Evolutionary conservation across 2,888 invertebrate genomes (phyloP).

Genomic region (Bembecia ichneumoniformis): DNA sequence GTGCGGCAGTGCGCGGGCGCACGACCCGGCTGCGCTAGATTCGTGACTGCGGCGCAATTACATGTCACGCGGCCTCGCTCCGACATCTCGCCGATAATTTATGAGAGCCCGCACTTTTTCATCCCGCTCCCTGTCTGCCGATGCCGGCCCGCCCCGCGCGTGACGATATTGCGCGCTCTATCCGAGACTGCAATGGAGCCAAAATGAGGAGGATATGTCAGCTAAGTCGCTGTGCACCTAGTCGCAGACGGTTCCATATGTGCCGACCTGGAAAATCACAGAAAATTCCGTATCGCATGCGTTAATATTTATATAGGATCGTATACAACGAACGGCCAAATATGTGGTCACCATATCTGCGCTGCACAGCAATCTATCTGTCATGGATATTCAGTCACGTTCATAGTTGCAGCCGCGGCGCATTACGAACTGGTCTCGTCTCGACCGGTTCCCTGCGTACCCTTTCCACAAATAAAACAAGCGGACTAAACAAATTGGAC

Average conservation of each 20-base stretch:
- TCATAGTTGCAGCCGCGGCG: neutral
- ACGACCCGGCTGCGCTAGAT: constrained; percentile 19
- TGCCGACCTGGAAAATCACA: too few relatives aligned
- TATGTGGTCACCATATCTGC: too few relatives aligned
- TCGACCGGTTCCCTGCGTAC: neutral
- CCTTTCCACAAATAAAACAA: neutral
- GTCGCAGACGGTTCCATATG: neutral
- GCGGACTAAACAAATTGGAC: neutral
- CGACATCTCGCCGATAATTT: constrained; percentile 34
- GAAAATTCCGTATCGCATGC: too few relatives aligned
- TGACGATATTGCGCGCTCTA: neutral
- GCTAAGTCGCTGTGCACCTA: neutral
- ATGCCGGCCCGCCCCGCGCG: neutral
- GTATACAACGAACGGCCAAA: too few relatives aligned
- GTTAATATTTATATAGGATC: too few relatives aligned
- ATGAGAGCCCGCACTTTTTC: constrained; percentile 33
- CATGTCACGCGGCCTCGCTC: constrained; percentile 28
- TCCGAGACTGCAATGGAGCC: neutral
- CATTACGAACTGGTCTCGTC: neutral
- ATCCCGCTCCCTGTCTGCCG: constrained; percentile 28
- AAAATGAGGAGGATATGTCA: neutral
- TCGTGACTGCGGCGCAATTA: constrained; percentile 39
- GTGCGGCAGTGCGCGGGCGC: constrained; percentile 8
- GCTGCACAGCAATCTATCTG: constrained; percentile 19
- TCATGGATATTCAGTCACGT: constrained; percentile 18